Evolutionary conservation across 2,888 invertebrate species (phyloP).

Genomic region (Habroteleia sp.): DNA sequence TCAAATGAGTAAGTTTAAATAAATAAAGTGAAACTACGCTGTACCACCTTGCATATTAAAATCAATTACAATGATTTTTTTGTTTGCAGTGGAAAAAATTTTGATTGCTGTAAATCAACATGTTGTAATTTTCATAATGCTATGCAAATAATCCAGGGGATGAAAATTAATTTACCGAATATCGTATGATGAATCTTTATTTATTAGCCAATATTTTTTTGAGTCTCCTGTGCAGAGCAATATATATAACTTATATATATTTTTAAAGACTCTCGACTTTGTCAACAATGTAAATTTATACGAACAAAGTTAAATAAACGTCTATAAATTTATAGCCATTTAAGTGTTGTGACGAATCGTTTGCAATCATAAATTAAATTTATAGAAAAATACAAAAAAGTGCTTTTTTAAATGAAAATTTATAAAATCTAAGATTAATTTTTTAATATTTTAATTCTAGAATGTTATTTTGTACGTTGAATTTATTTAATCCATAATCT

Average conservation of each 20-base stretch:
- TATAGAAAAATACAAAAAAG: too few relatives aligned
- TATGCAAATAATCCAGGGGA: conserved; percentile 10
- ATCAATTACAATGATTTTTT: conserved; percentile 39
- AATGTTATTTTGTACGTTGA: too few relatives aligned
- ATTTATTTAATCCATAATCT: too few relatives aligned
- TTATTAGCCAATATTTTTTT: too few relatives aligned
- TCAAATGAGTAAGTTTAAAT: conserved; percentile 44
- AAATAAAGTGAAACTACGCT: conserved; percentile 23
- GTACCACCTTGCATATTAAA: conserved; percentile 25
- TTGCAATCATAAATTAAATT: too few relatives aligned
- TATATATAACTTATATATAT: too few relatives aligned
- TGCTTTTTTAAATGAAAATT: too few relatives aligned
- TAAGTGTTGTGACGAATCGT: conserved; percentile 22
- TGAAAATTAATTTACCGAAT: conserved; percentile 13
- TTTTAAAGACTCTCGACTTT: too few relatives aligned
- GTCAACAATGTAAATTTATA: too few relatives aligned
- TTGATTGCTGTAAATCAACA: conserved; percentile 24
- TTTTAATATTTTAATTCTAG: too few relatives aligned
- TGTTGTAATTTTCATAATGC: conserved; percentile 12
- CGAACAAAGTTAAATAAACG: conserved; percentile 31
- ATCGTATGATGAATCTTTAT: not conserved
- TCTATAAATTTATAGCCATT: conserved; percentile 25
- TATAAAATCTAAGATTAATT: too few relatives aligned
- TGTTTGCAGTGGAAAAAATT: conserved; percentile 4
- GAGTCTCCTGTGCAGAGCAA: too few relatives aligned